phyloP scores from a whole-genome alignment of 2,113 vertebrate species.

The Grammomys surdaster region DNA sequence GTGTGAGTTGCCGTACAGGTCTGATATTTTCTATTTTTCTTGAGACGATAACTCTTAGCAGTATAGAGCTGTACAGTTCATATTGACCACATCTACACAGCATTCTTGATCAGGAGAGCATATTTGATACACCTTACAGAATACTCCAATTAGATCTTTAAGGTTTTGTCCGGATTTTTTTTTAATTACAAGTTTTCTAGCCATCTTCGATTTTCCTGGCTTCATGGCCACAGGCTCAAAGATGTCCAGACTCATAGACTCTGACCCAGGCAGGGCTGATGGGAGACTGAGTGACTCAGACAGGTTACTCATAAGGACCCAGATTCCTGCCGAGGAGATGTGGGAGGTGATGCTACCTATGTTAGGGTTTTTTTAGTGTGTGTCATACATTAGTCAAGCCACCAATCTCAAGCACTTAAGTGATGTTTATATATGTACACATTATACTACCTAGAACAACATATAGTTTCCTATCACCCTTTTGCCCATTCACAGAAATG shows the following conservation, averaged over 20 bases:
- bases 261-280: neutral
- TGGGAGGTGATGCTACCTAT: neutral
- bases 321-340: neutral
- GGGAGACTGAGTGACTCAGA: neutral
- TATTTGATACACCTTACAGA: slow-evolving; percentile 93
- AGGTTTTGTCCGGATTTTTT: slow-evolving; percentile 65
- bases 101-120: slow-evolving; percentile 88
- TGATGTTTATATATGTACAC: neutral
- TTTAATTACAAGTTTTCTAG: slow-evolving; percentile 63
- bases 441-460: neutral
- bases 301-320: neutral
- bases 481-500: neutral
- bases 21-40: slow-evolving; percentile 95
- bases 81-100: slow-evolving; percentile 94
- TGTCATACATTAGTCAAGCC: neutral
- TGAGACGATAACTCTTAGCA: slow-evolving; percentile 91
- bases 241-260: neutral
- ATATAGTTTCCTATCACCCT: neutral
- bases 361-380: neutral
- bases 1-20: slow-evolving; percentile 92
- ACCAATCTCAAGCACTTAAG: neutral
- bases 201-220: slow-evolving; percentile 62
- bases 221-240: neutral
- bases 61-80: slow-evolving; percentile 93
- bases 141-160: slow-evolving; percentile 86